A percentile compares a stretch with the other conserved stretches of the same genome.
phyloP scores from a whole-genome alignment of 2,113 vertebrate genomes.

The Crotalus helleri region DNA sequence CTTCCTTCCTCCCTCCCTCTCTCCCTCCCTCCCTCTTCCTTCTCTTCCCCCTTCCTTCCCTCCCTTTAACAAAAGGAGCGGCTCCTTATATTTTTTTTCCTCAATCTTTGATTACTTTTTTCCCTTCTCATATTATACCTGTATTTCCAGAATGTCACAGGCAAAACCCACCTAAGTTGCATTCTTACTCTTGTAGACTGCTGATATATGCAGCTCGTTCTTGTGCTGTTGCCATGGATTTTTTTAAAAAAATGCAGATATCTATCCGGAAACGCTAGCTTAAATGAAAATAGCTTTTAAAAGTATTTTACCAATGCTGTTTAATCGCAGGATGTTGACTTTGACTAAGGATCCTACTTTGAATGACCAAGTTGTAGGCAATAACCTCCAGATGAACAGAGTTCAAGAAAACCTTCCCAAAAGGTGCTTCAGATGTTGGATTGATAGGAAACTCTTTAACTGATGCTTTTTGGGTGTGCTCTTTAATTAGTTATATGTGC shows the following conservation, averaged over 20 bases:
- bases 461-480: not conserved
- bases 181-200: not conserved
- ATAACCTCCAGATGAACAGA: not conserved
- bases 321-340: not conserved
- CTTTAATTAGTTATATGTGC: not conserved
- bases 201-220: not conserved
- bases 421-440: not conserved
- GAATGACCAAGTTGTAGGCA: not conserved
- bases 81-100: not conserved
- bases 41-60: too few relatives aligned
- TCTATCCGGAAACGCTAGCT: not conserved
- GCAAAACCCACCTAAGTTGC: not conserved
- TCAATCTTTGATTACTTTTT: not conserved
- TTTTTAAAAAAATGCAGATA: not conserved
- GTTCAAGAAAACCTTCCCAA: not conserved
- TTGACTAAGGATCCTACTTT: not conserved
- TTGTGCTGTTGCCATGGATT: not conserved
- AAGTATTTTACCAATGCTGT: not conserved
- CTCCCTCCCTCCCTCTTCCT: too few relatives aligned
- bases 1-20: too few relatives aligned
- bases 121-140: not conserved
- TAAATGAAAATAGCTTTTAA: not conserved
- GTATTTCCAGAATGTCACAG: not conserved
- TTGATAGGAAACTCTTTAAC: not conserved
- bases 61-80: not conserved